phyloP scores from a whole-genome alignment of 2,797 vertebrate species.

The Thripadectes ignobilis region DNA sequence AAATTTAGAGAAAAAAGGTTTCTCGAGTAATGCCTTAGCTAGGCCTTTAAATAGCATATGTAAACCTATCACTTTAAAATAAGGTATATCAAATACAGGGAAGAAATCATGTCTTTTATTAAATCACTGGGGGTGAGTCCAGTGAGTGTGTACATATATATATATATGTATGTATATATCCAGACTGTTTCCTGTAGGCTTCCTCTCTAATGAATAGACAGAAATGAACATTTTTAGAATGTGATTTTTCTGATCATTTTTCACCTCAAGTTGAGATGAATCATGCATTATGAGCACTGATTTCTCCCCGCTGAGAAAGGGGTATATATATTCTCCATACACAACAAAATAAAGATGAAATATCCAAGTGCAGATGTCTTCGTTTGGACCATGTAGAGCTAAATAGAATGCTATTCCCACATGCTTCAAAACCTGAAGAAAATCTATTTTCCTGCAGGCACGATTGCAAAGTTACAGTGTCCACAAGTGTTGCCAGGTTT shows the following conservation, averaged over 20 bases:
- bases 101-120: not conserved
- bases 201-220: not conserved
- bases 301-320: not conserved
- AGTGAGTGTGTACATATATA: rapidly evolving
- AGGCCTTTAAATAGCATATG: not conserved
- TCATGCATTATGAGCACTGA: not conserved
- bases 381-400: not conserved
- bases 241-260: not conserved
- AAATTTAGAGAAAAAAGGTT: not conserved
- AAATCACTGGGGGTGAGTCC: not conserved
- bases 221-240: not conserved
- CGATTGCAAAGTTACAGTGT: not conserved
- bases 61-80: not conserved
- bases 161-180: too few relatives aligned
- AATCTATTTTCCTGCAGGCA: not conserved
- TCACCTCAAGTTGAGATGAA: not conserved
- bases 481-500: not conserved
- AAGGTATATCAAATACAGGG: not conserved
- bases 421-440: not conserved
- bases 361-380: not conserved
- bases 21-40: not conserved
- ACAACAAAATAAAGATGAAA: not conserved
- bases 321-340: not conserved
- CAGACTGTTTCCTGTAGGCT: not conserved
- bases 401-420: not conserved